Conservation (phyloP, 2,888 invertebrate genomes). For the Laspeyria flexula region DNA sequence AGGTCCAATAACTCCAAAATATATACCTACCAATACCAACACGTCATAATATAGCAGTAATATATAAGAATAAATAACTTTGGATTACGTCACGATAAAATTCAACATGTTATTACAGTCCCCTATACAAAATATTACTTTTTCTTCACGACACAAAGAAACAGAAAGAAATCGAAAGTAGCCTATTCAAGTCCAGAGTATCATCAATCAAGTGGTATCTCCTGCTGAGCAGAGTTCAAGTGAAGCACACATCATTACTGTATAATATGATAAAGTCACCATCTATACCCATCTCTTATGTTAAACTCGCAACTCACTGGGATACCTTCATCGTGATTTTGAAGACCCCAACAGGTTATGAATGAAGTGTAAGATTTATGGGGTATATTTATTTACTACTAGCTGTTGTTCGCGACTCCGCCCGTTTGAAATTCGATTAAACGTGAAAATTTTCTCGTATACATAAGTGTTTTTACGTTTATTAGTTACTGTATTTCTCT, state of each 20-base stretch:
- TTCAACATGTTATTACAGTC: not conserved
- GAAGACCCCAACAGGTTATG: not conserved
- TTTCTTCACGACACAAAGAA: conserved; percentile 2
- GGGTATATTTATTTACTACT: too few species aligned
- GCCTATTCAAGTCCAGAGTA: conserved; percentile 17
- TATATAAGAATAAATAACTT: too few species aligned
- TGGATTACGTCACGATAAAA: not conserved
- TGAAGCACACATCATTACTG: conserved; percentile 40
- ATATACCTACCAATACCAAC: too few species aligned
- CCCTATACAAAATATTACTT: not conserved
- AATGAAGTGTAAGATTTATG: too few species aligned
- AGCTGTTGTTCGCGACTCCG: too few species aligned
- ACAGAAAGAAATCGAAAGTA: conserved; percentile 11
- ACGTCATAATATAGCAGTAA: too few species aligned
- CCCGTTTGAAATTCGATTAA: too few species aligned
- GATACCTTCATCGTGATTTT: conserved; percentile 18
- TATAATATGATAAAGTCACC: conserved; percentile 29
- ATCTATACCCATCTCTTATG: conserved; percentile 19
- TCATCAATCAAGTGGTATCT: conserved; percentile 42
- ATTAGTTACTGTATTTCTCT: too few species aligned
- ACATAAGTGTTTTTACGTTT: too few species aligned
- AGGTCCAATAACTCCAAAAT: too few species aligned
- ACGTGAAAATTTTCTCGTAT: too few species aligned
- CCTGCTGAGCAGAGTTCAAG: conserved; percentile 16
- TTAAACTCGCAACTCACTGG: conserved; percentile 30